phyloP scores from a whole-genome alignment of 2,888 invertebrate genomes.

The Lochmaea crataegi region DNA sequence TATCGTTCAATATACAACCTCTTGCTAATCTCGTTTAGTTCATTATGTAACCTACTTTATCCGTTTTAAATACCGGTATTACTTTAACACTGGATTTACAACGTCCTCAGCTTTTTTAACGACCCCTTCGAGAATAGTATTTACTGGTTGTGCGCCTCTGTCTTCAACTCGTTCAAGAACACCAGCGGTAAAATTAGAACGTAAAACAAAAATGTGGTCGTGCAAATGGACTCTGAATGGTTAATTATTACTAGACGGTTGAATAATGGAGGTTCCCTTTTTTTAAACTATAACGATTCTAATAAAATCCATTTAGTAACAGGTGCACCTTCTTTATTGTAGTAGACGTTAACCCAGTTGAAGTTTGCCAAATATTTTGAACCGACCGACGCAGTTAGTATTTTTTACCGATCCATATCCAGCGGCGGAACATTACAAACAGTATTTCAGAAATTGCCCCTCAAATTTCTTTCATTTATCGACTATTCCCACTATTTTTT shows the following conservation, averaged over 20 bases:
- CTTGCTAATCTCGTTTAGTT: too few relatives aligned
- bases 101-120: background rate
- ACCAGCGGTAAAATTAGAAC: slow-evolving; percentile 22
- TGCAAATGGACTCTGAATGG: slow-evolving; percentile 29
- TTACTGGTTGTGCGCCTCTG: background rate
- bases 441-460: too few relatives aligned
- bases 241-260: slow-evolving; percentile 38
- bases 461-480: too few relatives aligned
- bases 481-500: too few relatives aligned
- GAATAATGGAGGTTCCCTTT: slow-evolving; percentile 32
- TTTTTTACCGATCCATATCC: slow-evolving; percentile 4
- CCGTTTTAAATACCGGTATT: background rate
- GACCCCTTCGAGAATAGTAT: background rate
- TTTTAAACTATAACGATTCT: slow-evolving; percentile 30
- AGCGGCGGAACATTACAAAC: background rate
- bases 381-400: slow-evolving; percentile 22
- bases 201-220: slow-evolving; percentile 11
- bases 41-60: background rate
- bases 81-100: background rate
- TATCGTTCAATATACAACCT: too few relatives aligned
- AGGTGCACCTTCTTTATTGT: slow-evolving; percentile 35
- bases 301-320: slow-evolving; percentile 29
- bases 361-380: slow-evolving; percentile 35
- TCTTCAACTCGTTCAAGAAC: slow-evolving; percentile 2
- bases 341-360: slow-evolving; percentile 35